A percentile compares a stretch with the other conserved stretches of the same genome.
Conservation (phyloP, 2,888 invertebrate species). For the Emesis castigata region DNA sequence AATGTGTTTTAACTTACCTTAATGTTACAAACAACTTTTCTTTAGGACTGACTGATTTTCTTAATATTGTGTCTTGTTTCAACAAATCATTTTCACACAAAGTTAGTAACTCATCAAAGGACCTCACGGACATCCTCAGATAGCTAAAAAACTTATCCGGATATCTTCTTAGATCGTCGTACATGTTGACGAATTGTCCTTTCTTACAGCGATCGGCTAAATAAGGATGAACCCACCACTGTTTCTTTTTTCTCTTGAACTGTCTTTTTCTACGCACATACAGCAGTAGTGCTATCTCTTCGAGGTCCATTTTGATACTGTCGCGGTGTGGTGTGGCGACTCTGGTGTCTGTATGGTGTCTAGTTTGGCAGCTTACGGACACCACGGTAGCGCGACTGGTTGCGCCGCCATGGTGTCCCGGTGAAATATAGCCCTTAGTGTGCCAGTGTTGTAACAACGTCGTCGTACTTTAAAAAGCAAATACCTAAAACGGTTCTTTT, state of each 20-base stretch:
- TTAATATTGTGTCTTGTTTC: slow-evolving; percentile 61
- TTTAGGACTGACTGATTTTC: slow-evolving; percentile 61
- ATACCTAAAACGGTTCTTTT: no score
- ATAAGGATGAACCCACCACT: slow-evolving; percentile 40
- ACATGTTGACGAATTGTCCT: slow-evolving; percentile 26
- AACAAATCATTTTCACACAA: slow-evolving; percentile 57
- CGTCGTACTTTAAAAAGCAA: no score
- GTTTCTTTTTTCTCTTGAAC: slow-evolving; percentile 29
- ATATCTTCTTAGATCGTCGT: slow-evolving; percentile 60
- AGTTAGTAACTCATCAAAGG: slow-evolving; percentile 60
- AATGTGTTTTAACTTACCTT: slow-evolving; percentile 43
- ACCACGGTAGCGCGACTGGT: neutral
- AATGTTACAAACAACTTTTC: slow-evolving; percentile 60
- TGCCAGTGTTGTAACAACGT: no score
- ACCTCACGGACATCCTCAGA: slow-evolving; percentile 55
- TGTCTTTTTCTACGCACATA: neutral
- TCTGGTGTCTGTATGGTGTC: neutral
- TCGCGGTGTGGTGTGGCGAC: neutral
- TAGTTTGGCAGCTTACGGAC: neutral
- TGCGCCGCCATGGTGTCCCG: no score
- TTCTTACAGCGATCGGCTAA: slow-evolving; percentile 43
- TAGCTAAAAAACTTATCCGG: slow-evolving; percentile 54
- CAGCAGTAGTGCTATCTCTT: neutral
- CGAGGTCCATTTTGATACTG: neutral
- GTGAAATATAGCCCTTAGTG: no score